phyloP scores from a whole-genome alignment of 2,113 vertebrate genomes.

The Antechinus stuartii region DNA sequence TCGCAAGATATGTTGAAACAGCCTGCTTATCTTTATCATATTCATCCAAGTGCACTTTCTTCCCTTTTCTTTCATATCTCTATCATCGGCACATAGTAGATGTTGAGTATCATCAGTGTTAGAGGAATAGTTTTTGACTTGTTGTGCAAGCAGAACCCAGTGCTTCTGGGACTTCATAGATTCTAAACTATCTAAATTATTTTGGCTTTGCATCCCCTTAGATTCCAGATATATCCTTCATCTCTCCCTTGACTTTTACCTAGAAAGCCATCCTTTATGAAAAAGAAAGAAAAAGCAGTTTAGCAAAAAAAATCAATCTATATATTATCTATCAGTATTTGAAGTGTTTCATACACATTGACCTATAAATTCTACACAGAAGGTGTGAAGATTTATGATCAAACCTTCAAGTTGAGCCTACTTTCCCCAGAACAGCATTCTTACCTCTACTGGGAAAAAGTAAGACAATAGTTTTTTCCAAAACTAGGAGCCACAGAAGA shows the following conservation, averaged over 20 bases:
- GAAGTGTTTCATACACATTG: neutral
- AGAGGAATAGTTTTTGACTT: neutral
- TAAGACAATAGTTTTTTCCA: conserved; percentile 36
- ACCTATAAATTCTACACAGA: neutral
- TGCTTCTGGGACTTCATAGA: neutral
- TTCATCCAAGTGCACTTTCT: neutral
- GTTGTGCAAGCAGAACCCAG: fast-evolving
- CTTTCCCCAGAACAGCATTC: too few species aligned
- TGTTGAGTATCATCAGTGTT: fast-evolving
- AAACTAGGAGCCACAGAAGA: conserved; percentile 23
- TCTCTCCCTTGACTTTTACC: neutral
- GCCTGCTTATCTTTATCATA: neutral
- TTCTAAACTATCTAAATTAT: neutral
- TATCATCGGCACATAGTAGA: neutral
- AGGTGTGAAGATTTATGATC: neutral
- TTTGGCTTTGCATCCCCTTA: neutral
- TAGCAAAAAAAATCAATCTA: neutral
- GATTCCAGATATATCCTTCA: neutral
- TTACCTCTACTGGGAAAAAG: too few species aligned
- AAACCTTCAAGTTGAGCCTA: too few species aligned
- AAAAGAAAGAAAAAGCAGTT: neutral
- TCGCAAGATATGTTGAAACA: neutral
- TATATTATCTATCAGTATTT: neutral
- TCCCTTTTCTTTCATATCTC: neutral
- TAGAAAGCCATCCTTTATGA: neutral